Evolutionary conservation across 2,888 invertebrate species (phyloP).

Genomic region (Callosobruchus maculatus): DNA sequence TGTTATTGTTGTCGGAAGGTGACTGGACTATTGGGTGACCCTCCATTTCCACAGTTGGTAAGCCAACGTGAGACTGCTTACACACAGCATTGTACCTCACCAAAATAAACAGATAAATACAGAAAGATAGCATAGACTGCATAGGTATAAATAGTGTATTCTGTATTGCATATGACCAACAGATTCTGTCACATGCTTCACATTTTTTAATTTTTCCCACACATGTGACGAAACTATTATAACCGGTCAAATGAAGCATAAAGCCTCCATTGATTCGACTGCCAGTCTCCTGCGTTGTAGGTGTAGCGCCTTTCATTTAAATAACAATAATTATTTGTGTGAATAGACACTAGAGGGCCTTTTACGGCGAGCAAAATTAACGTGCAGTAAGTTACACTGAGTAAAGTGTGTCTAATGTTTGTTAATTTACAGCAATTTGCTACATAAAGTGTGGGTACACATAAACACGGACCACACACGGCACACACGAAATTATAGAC

Average conservation of each 20-base stretch:
- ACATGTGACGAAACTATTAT: neutral
- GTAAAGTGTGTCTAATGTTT: neutral
- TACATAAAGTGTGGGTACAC: neutral
- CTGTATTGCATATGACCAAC: too few relatives aligned
- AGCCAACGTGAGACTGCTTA: too few relatives aligned
- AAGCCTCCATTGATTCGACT: neutral
- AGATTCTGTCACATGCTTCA: too few relatives aligned
- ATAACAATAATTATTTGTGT: neutral
- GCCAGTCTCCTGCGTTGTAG: neutral
- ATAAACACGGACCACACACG: neutral
- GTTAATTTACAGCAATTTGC: neutral
- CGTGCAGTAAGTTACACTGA: neutral
- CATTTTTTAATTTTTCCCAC: neutral
- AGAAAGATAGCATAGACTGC: too few relatives aligned
- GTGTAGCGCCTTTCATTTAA: neutral
- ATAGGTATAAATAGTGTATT: too few relatives aligned
- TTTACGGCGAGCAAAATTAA: neutral
- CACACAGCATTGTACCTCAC: too few relatives aligned
- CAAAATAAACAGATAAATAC: too few relatives aligned
- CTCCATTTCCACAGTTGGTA: too few relatives aligned
- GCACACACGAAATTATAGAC: neutral
- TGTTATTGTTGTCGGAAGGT: too few relatives aligned
- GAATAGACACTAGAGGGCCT: neutral
- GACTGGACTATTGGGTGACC: too few relatives aligned
- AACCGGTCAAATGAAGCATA: neutral